Percentiles rank a stretch among this genome's conserved stretches.
Evolutionary conservation across 1,140 invertebrate species (phyloP).

Genomic region (Panagrolaimus sp.): DNA sequence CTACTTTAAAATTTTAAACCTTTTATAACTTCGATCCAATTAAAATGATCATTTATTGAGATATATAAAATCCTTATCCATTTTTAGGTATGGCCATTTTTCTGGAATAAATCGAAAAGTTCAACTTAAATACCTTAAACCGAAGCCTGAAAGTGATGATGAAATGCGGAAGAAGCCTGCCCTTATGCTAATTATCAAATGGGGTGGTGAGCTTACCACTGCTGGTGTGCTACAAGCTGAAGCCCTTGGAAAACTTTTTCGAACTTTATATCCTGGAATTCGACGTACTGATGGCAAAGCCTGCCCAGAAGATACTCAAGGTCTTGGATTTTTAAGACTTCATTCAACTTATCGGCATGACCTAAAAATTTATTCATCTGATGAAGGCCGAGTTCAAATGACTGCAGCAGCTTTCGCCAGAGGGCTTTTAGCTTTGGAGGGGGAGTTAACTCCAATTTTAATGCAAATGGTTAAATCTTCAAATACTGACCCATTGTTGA

Average conservation of each 20-base stretch:
- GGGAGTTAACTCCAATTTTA: slow-evolving; percentile 93
- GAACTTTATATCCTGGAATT: slow-evolving; percentile 88
- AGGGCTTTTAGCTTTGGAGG: slow-evolving; percentile 86
- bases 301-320: slow-evolving; percentile 72
- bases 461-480: slow-evolving; percentile 99
- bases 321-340: slow-evolving; percentile 80
- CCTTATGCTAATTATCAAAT: slow-evolving; percentile 90
- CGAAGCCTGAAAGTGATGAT: slow-evolving; percentile 69
- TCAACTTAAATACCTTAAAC: slow-evolving; percentile 96
- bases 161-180: slow-evolving; percentile 58
- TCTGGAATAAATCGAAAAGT: slow-evolving; percentile 99
- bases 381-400: slow-evolving; percentile 98
- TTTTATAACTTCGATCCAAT: background rate
- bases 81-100: slow-evolving; percentile 90
- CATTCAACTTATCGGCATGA: slow-evolving; percentile 98
- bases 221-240: slow-evolving; percentile 65
- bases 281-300: slow-evolving; percentile 68
- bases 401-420: slow-evolving; percentile 98
- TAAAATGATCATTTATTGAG: background rate
- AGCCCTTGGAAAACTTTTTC: slow-evolving; percentile 86
- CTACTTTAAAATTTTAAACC: background rate
- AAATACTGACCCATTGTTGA: slow-evolving; percentile 92
- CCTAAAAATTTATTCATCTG: slow-evolving; percentile 97
- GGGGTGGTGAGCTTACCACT: slow-evolving; percentile 98
- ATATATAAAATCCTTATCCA: background rate